Conservation (phyloP, 2,888 invertebrate species). For the Belgica antarctica region DNA sequence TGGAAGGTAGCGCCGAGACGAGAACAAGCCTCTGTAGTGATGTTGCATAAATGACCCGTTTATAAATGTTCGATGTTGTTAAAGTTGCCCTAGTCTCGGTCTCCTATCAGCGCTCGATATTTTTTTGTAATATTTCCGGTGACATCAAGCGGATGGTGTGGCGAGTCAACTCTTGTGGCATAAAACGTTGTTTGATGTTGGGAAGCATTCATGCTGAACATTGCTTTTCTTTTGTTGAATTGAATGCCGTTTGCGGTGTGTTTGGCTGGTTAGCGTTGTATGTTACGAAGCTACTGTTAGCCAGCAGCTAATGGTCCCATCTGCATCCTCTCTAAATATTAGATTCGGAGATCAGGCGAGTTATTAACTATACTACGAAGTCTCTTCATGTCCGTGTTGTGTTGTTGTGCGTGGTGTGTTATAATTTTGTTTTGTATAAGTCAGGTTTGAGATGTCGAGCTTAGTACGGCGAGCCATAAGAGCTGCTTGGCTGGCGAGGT, state of each 20-base stretch:
- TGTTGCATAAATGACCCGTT: constrained; percentile 23
- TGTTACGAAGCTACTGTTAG: neutral
- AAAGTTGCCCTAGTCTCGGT: neutral
- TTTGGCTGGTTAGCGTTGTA: constrained; percentile 40
- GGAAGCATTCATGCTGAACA: neutral
- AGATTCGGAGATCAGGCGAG: constrained; percentile 17
- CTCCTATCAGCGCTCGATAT: neutral
- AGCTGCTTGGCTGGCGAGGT: constrained; percentile 57
- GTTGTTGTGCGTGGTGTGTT: neutral
- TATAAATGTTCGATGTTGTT: neutral
- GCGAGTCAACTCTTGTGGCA: neutral
- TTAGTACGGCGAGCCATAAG: constrained; percentile 47
- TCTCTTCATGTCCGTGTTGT: constrained; percentile 27
- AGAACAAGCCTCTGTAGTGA: constrained; percentile 23
- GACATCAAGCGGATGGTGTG: no score
- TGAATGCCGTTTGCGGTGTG: neutral
- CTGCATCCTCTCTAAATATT: constrained; percentile 36
- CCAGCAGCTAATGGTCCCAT: neutral
- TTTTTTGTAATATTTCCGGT: neutral
- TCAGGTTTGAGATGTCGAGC: neutral
- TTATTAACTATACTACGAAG: constrained; percentile 7
- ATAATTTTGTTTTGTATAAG: neutral
- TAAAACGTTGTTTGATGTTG: neutral
- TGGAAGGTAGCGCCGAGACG: neutral
- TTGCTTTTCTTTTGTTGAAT: neutral